phyloP scores from a whole-genome alignment of 2,113 vertebrate species.

The Phasianus colchicus region DNA sequence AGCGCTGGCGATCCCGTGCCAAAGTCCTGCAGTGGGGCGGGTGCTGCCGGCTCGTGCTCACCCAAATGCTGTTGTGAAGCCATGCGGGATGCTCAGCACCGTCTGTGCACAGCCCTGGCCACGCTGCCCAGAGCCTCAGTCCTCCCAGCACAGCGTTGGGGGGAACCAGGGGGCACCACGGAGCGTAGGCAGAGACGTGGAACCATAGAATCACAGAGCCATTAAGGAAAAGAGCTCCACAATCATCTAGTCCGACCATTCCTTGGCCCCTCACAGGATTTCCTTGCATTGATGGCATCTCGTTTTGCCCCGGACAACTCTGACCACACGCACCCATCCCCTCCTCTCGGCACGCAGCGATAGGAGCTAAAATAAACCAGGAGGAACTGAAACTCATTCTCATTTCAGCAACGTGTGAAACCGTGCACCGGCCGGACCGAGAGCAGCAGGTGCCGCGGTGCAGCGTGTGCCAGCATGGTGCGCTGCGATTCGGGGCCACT shows the following conservation, averaged over 20 bases:
- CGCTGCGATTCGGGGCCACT: accelerated
- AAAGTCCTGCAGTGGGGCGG: background rate
- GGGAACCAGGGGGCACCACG: accelerated
- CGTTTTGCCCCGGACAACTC: background rate
- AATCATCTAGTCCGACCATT: no score
- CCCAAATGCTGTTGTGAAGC: background rate
- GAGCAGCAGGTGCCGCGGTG: constrained; percentile 47
- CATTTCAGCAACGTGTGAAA: background rate
- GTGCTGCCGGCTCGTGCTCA: background rate
- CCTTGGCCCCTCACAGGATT: background rate
- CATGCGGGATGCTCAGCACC: background rate
- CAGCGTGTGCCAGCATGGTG: background rate
- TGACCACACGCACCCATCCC: background rate
- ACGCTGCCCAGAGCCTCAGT: background rate
- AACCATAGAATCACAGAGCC: background rate
- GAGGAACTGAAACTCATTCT: constrained; percentile 60
- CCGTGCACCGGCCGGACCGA: background rate
- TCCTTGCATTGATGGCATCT: background rate
- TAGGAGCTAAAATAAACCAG: background rate
- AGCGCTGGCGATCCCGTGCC: background rate
- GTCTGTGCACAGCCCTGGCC: background rate
- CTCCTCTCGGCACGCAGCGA: background rate
- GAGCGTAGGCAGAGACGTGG: accelerated
- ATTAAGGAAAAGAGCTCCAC: no score
- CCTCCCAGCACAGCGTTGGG: background rate